Evolutionary conservation across 2,113 vertebrate genomes (phyloP).

Genomic region (Laticauda laticaudata): DNA sequence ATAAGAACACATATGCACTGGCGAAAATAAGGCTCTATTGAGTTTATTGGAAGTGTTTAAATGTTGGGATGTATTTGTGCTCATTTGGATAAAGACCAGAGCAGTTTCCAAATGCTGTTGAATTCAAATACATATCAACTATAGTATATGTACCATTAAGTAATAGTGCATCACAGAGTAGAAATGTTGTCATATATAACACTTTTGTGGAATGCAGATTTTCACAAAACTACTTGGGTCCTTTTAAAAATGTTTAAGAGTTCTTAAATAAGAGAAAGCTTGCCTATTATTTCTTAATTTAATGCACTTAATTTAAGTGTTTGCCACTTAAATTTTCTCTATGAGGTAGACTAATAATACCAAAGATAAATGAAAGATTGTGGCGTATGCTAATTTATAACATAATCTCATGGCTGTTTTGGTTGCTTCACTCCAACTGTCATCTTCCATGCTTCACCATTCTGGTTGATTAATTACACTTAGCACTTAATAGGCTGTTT

Average conservation of each 20-base stretch:
- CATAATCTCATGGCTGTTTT: slow-evolving; percentile 14
- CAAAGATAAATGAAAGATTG: slow-evolving; percentile 14
- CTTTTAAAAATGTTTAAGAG: not conserved
- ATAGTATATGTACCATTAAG: not conserved
- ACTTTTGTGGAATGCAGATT: too few species aligned
- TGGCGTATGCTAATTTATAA: not conserved
- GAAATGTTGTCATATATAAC: not conserved
- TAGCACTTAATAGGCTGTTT: not conserved
- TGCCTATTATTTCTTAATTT: not conserved
- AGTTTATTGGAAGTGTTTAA: not conserved
- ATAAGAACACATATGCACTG: not conserved
- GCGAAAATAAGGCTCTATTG: not conserved
- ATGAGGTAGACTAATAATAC: not conserved
- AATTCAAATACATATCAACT: not conserved
- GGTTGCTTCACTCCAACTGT: slow-evolving; percentile 1
- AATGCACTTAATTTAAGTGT: too few species aligned
- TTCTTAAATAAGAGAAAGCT: not conserved
- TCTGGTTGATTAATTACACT: slow-evolving; percentile 23
- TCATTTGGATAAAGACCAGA: not conserved
- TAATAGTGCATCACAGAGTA: not conserved
- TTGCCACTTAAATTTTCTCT: not conserved
- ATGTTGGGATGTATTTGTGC: too few species aligned
- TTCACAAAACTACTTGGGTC: not conserved
- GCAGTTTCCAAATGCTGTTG: not conserved
- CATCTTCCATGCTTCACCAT: not conserved